Evolutionary conservation across 2,888 invertebrate species (phyloP).

Genomic region (Teleiodes luculella): DNA sequence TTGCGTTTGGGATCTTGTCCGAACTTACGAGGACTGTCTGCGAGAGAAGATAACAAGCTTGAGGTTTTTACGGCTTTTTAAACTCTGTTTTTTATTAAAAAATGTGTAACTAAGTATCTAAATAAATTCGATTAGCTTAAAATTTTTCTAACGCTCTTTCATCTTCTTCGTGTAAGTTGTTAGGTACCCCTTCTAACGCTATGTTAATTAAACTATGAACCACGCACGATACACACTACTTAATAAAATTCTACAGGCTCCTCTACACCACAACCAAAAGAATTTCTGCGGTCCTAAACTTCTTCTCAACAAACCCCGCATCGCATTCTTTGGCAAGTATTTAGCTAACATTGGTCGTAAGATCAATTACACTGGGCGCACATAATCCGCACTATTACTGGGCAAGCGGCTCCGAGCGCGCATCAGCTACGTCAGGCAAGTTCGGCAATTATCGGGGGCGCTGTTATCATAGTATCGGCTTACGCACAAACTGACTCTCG

Average conservation of each 20-base stretch:
- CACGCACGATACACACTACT: not conserved
- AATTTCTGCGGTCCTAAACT: not conserved
- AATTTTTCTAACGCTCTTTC: too few relatives aligned
- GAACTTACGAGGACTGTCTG: not conserved
- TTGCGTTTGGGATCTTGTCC: constrained; percentile 33
- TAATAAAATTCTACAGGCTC: not conserved
- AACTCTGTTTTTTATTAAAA: too few relatives aligned
- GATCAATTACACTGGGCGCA: constrained; percentile 60
- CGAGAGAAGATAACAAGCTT: not conserved
- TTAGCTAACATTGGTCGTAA: constrained; percentile 32
- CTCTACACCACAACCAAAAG: not conserved
- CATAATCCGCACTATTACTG: constrained; percentile 56
- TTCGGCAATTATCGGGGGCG: constrained; percentile 77
- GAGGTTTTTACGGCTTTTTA: not conserved
- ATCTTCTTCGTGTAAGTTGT: too few relatives aligned
- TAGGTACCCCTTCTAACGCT: too few relatives aligned
- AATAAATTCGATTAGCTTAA: too few relatives aligned
- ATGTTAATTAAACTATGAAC: too few relatives aligned
- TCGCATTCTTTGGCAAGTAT: constrained; percentile 7
- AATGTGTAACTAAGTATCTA: too few relatives aligned
- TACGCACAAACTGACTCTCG: constrained; percentile 78
- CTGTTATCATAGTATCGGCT: constrained; percentile 79
- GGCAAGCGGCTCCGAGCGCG: constrained; percentile 5
- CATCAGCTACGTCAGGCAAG: constrained; percentile 47
- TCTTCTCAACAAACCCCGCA: constrained; percentile 2